Evolutionary conservation across 2,888 invertebrate genomes (phyloP).

Genomic region (Nezara viridula): DNA sequence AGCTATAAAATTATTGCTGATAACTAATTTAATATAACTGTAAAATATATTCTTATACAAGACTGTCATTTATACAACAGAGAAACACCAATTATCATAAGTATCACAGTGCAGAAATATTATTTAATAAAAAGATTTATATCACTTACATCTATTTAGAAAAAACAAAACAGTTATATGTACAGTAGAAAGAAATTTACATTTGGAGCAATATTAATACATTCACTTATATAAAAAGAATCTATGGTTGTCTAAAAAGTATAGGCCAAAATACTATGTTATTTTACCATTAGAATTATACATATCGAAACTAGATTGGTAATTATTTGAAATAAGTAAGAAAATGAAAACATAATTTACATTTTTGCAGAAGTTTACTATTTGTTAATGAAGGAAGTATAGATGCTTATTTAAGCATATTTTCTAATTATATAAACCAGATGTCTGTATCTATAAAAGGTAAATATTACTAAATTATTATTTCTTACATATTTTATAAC

Average conservation of each 20-base stretch:
- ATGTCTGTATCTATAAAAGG: not conserved
- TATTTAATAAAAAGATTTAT: slow-evolving; percentile 55
- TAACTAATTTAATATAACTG: slow-evolving; percentile 25
- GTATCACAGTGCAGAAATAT: slow-evolving; percentile 56
- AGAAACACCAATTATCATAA: slow-evolving; percentile 55
- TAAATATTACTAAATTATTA: not conserved
- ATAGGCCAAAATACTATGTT: slow-evolving; percentile 34
- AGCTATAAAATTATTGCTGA: slow-evolving; percentile 48
- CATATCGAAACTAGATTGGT: not conserved
- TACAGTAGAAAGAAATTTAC: slow-evolving; percentile 38
- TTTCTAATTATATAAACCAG: not conserved
- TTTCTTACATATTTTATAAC: slow-evolving; percentile 29
- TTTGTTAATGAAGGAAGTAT: not conserved
- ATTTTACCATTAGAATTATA: not conserved
- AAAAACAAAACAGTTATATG: slow-evolving; percentile 22
- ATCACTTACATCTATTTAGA: slow-evolving; percentile 48
- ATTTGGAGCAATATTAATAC: slow-evolving; percentile 51
- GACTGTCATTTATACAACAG: slow-evolving; percentile 26
- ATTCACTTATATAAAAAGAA: slow-evolving; percentile 28
- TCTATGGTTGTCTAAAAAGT: not conserved
- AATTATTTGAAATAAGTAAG: slow-evolving; percentile 38
- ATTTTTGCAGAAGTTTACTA: not conserved
- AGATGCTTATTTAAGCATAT: not conserved
- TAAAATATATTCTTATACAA: slow-evolving; percentile 49
- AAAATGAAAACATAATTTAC: slow-evolving; percentile 41